phyloP scores from a whole-genome alignment of 2,113 vertebrate genomes.

The Bagarius yarrelli region DNA sequence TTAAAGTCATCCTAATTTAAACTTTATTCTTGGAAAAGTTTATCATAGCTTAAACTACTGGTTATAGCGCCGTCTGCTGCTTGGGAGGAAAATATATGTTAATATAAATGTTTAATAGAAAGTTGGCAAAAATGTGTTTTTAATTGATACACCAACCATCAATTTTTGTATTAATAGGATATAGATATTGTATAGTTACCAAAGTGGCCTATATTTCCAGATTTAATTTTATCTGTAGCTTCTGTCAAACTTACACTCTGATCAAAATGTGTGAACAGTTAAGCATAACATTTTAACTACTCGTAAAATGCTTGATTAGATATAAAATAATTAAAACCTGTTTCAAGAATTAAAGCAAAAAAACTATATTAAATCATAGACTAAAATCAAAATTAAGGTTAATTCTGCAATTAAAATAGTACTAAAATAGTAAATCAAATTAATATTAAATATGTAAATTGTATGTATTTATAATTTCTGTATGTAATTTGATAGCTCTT shows the following conservation, averaged over 20 bases:
- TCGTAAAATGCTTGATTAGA: neutral
- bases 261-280: neutral
- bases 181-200: no score
- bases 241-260: neutral
- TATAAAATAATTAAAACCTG: neutral
- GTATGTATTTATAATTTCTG: neutral
- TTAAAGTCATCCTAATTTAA: no score
- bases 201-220: no score
- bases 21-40: neutral
- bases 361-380: neutral
- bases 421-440: neutral
- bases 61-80: neutral
- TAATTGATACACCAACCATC: no score
- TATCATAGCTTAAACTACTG: neutral
- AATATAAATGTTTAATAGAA: no score
- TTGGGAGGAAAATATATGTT: neutral
- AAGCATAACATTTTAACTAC: neutral
- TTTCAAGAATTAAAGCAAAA: neutral
- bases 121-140: no score
- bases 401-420: neutral
- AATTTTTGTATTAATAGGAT: no score
- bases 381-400: neutral
- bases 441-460: neutral
- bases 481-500: neutral
- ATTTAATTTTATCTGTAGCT: neutral